Conservation (phyloP, 2,888 invertebrate species). For the Heliconius erato region DNA sequence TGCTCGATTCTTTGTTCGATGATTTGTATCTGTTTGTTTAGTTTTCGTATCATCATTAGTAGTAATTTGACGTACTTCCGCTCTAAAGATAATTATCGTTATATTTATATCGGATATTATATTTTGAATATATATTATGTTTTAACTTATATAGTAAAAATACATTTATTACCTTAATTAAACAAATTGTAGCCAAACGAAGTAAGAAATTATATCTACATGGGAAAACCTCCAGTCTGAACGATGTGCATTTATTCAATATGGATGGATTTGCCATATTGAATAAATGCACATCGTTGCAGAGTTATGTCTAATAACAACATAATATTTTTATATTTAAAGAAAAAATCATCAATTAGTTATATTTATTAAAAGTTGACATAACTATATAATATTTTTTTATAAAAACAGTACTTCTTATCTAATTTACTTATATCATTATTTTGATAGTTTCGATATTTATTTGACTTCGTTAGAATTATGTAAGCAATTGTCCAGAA, state of each 20-base stretch:
- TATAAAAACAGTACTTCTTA: background rate
- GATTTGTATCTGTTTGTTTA: background rate
- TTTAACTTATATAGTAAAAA: background rate
- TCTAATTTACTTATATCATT: background rate
- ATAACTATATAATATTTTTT: background rate
- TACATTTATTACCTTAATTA: background rate
- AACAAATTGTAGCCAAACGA: background rate
- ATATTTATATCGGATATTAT: background rate
- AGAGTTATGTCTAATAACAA: background rate
- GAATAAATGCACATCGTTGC: background rate
- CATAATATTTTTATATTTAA: background rate
- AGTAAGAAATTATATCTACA: background rate
- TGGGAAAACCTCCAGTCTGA: background rate
- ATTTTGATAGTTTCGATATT: background rate
- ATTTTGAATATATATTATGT: too few relatives aligned
- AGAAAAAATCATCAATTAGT: background rate
- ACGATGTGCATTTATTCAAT: too few relatives aligned
- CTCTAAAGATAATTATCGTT: background rate
- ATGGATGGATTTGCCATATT: too few relatives aligned
- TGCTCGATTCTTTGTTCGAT: background rate
- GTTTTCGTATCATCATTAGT: background rate
- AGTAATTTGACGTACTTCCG: conserved; percentile 2
- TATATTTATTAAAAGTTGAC: background rate
- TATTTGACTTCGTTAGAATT: background rate
- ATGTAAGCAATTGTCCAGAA: background rate